Evolutionary conservation across 1,140 invertebrate genomes (phyloP).

Genomic region (Dendrolimus kikuchii): DNA sequence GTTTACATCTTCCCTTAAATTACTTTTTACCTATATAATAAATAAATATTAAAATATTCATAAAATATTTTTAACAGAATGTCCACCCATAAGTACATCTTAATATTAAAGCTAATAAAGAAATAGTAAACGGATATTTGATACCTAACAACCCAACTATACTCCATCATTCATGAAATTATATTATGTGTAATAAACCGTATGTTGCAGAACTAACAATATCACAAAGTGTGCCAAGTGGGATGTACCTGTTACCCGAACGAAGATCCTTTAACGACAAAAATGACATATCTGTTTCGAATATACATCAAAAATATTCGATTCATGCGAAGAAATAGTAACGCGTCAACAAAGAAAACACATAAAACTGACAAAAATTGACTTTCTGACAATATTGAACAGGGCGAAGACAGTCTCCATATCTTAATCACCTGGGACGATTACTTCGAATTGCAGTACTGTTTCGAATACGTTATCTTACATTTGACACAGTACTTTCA

Average conservation of each 20-base stretch:
- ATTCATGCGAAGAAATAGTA: constrained; percentile 63
- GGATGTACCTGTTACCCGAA: constrained; percentile 54
- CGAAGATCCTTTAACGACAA: constrained; percentile 32
- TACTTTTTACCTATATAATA: neutral
- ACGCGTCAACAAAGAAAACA: constrained; percentile 62
- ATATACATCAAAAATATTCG: constrained; percentile 49
- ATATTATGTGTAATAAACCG: constrained; percentile 4
- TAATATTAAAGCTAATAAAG: no score
- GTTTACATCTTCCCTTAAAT: no score
- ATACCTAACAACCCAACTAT: no score
- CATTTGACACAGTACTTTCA: constrained; percentile 10
- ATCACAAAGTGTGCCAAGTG: constrained; percentile 68
- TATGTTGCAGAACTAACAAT: constrained; percentile 22
- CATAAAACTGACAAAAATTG: constrained; percentile 34
- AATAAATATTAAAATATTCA: constrained; percentile 10
- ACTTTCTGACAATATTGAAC: constrained; percentile 33
- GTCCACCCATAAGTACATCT: no score
- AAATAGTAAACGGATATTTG: no score
- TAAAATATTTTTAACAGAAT: no score
- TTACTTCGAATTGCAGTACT: constrained; percentile 5
- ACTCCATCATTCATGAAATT: no score
- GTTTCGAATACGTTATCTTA: constrained; percentile 4
- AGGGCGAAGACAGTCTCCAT: constrained; percentile 31
- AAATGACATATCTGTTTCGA: constrained; percentile 27
- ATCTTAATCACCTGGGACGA: constrained; percentile 10